A percentile compares a stretch with the other conserved stretches of the same genome.
Conservation (phyloP, 2,888 invertebrate genomes). For the Blastobasis lacticolella region DNA sequence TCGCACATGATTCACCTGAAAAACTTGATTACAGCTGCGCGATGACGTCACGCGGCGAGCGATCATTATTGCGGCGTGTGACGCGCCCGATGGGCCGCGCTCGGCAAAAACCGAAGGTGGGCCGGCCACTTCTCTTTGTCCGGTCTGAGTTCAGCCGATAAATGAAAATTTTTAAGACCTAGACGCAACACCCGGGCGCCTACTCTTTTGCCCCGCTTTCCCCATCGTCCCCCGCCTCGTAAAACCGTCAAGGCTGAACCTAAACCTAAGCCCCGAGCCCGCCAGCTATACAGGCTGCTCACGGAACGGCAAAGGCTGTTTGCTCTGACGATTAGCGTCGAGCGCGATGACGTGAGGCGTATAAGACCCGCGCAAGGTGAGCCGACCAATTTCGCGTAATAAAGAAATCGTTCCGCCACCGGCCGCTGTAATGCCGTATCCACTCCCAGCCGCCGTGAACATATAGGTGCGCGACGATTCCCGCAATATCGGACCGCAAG, state of each 20-base stretch:
- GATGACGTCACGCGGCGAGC: neutral
- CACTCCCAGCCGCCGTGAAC: too few relatives aligned
- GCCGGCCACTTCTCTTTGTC: too few relatives aligned
- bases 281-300: conserved; percentile 3
- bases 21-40: neutral
- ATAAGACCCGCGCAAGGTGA: conserved; percentile 44
- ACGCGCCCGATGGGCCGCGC: too few relatives aligned
- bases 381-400: conserved; percentile 41
- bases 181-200: too few relatives aligned
- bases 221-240: too few relatives aligned
- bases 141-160: too few relatives aligned
- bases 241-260: too few relatives aligned
- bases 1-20: neutral
- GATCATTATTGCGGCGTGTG: neutral
- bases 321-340: conserved; percentile 45
- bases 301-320: conserved; percentile 24
- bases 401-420: conserved; percentile 22
- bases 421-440: neutral
- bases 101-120: too few relatives aligned
- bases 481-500: neutral
- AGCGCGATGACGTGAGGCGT: conserved; percentile 45
- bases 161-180: too few relatives aligned
- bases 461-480: too few relatives aligned
- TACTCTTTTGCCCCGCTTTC: too few relatives aligned
- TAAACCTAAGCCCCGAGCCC: too few relatives aligned